Conservation (phyloP, 2,797 vertebrate genomes). For the Acanthornis magna region DNA sequence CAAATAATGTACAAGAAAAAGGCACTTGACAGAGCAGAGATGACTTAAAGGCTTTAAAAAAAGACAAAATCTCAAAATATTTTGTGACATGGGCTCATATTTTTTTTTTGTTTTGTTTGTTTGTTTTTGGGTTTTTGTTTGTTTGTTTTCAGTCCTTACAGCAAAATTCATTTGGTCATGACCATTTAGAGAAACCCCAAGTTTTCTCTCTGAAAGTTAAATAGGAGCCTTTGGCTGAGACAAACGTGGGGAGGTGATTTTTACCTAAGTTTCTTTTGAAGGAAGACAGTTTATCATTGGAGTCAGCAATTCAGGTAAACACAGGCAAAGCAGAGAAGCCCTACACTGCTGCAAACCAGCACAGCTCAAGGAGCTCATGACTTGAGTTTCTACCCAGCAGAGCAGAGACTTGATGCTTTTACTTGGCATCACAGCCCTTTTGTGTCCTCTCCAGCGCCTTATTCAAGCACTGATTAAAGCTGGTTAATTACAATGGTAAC, state of each 20-base stretch:
- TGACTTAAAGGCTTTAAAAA: background rate
- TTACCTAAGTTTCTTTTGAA: background rate
- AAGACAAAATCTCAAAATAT: background rate
- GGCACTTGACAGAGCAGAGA: background rate
- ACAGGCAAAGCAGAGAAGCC: background rate
- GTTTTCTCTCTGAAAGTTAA: background rate
- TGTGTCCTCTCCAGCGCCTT: background rate
- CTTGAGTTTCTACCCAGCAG: background rate
- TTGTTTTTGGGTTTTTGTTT: background rate
- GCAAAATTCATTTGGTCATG: background rate
- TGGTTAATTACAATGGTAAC: slow-evolving; percentile 23
- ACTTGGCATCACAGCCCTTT: background rate
- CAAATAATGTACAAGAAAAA: background rate
- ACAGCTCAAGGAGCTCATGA: background rate
- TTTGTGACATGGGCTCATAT: background rate
- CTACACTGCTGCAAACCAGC: background rate
- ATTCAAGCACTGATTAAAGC: background rate
- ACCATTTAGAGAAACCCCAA: background rate
- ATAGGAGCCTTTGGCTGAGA: background rate
- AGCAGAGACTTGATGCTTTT: background rate
- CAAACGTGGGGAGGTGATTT: background rate
- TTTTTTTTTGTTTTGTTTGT: background rate
- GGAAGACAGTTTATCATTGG: background rate
- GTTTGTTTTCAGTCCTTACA: background rate
- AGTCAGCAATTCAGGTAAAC: background rate